Percentiles rank a stretch among this genome's conserved stretches.
phyloP scores from a whole-genome alignment of 64 coral and sea anemone species.

The Astreopora myriophthalma region DNA sequence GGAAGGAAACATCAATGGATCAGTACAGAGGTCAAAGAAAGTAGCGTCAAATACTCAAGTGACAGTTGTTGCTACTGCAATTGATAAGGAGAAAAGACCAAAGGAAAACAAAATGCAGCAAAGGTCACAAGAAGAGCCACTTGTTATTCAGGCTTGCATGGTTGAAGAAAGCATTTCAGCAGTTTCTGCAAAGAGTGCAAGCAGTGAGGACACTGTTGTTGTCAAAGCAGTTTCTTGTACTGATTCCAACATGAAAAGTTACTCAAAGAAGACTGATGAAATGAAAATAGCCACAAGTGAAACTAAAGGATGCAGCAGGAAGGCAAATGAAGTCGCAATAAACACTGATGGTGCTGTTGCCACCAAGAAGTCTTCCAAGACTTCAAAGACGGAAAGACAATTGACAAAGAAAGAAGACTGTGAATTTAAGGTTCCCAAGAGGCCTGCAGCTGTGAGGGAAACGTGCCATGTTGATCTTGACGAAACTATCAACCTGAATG shows the following conservation, averaged over 20 bases:
- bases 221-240: not conserved
- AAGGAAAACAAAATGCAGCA: not conserved
- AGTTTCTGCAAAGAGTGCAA: not conserved
- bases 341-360: not conserved
- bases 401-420: not conserved
- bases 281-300: not conserved
- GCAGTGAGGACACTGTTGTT: not conserved
- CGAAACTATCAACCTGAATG: conserved; percentile 86
- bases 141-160: conserved; percentile 12
- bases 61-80: conserved; percentile 19
- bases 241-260: not conserved
- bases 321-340: not conserved
- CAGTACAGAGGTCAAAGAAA: not conserved
- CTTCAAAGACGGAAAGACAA: conserved; percentile 2
- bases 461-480: conserved; percentile 26
- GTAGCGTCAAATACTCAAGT: not conserved
- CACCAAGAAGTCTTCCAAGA: not conserved
- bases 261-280: not conserved
- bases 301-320: not conserved
- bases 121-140: not conserved
- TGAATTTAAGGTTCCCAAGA: conserved; percentile 61
- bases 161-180: not conserved
- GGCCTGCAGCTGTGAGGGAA: not conserved
- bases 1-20: not conserved
- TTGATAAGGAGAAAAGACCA: not conserved